Evolutionary conservation across 2,797 vertebrate genomes (phyloP), one percentile per base, ranked within the genome.

Genomic region (Intellagama lesueurii): DNA sequence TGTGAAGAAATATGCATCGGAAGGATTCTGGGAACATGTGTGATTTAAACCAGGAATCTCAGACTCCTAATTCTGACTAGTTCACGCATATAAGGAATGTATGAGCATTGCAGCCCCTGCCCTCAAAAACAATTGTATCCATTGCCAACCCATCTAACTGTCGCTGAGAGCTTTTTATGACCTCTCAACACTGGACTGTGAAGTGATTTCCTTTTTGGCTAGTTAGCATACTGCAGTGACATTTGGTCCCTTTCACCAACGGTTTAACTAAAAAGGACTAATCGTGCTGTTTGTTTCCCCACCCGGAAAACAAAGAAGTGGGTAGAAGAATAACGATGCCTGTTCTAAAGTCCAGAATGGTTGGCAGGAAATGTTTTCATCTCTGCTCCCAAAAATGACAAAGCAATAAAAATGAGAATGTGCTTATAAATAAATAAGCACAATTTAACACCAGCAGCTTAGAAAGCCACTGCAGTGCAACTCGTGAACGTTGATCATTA

Each of bases 371-470:
- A 85, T 35, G 3, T 81, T 89, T 79, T 64, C n/a, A 70, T 78
- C 17, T 64, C 81, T 78, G 28, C 24, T 52, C 44, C 69, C n/a
- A 77, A 76, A 85, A 85, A 86, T 81, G 52, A 89, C 70, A 81
- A 81, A 81, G 77, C 83, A 78, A 49, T 81, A 81, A 89, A 81
- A 56, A 47, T 26, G 35, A 85, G 68, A 73, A 81, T 64, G 72
- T n/a, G 44, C 78, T 81, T 49, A 86, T 86, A 73, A 86, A 86
- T 89, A 75, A 81, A 75, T 80, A 89, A 89, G 40, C 9, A 26
- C 49, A 52, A 35, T 81, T 75, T 28, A 22, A 7, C 60, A 73
- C 66, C 40, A 70, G 40, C 12, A 26, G 68, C 84, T 47, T 68
- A 44, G 30, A 64, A 89, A 85, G 77, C 66, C 52, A 11, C 40